Conservation (phyloP, 2,888 invertebrate genomes). For the Seira musarum region DNA sequence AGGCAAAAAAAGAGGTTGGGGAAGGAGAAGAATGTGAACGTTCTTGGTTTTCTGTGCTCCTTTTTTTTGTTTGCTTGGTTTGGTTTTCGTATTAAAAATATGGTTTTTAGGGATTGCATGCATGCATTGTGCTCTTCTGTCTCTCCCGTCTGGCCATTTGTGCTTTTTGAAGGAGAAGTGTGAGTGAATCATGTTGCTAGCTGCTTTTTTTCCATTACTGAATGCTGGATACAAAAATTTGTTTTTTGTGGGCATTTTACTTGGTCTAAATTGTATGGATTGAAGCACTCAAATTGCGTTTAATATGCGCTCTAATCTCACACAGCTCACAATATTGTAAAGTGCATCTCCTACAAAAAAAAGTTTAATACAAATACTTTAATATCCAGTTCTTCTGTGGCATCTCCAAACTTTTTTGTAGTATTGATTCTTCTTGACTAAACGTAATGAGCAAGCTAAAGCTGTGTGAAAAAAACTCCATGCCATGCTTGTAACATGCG, state of each 20-base stretch:
- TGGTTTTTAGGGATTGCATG: conserved; percentile 32
- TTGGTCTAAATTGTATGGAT: background rate
- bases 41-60: conserved; percentile 12
- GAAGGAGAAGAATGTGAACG: conserved; percentile 37
- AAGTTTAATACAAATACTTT: background rate
- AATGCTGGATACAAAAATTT: background rate
- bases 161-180: conserved; percentile 7
- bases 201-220: background rate
- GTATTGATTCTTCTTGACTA: background rate
- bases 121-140: conserved; percentile 21
- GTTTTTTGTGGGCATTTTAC: background rate
- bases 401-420: background rate
- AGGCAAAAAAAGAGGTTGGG: conserved; percentile 30
- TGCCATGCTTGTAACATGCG: background rate
- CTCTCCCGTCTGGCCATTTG: background rate
- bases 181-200: conserved; percentile 31
- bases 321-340: too few species aligned
- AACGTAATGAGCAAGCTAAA: too few species aligned
- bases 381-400: background rate
- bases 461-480: too few species aligned
- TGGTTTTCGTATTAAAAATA: conserved; percentile 17
- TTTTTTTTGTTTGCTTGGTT: conserved; percentile 24
- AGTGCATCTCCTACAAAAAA: background rate
- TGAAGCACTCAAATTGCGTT: background rate
- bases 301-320: background rate